These are phyloP conservation scores for Eremobia ochroleuca DNA, from an alignment of 2,888 invertebrate genomes.

Conservation along the genomic window DNA sequence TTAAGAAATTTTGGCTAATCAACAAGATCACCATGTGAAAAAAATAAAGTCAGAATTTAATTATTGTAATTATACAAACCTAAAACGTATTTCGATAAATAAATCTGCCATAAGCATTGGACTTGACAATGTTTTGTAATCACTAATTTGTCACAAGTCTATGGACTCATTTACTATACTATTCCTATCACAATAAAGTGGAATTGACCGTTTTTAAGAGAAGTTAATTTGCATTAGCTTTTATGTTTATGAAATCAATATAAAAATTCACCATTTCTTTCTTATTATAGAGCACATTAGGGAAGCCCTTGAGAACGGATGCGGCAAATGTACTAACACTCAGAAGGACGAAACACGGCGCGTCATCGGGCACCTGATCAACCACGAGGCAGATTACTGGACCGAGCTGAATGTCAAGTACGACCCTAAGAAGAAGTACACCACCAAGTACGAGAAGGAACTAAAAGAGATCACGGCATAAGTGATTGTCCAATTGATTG, in stretches of 20 bases:
- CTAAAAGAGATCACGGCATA: constrained; percentile 70
- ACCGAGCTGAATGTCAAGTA: constrained; percentile 79
- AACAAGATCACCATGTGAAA: not conserved
- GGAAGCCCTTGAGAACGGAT: constrained; percentile 78
- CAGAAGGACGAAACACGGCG: constrained; percentile 73
- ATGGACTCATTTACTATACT: not conserved
- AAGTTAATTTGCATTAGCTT: not conserved
- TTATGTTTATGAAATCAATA: not conserved
- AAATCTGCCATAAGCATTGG: not conserved
- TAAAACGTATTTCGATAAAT: not conserved
- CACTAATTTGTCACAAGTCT: not conserved
- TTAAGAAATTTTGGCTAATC: not conserved
- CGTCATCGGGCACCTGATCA: constrained; percentile 77
- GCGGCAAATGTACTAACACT: constrained; percentile 74
- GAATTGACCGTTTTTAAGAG: not conserved
- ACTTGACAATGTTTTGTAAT: not conserved
- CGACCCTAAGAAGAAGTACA: constrained; percentile 80
- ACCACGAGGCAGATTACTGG: constrained; percentile 81
- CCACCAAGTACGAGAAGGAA: constrained; percentile 79
- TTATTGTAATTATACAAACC: not conserved
- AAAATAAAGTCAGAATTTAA: not conserved
- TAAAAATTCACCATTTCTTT: not conserved
- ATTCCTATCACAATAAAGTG: too few species aligned
- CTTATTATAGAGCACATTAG: constrained; percentile 74
- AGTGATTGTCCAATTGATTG: constrained; percentile 21